Evolutionary conservation across 2,888 invertebrate genomes (phyloP).

Genomic region (Zonitis immaculata): DNA sequence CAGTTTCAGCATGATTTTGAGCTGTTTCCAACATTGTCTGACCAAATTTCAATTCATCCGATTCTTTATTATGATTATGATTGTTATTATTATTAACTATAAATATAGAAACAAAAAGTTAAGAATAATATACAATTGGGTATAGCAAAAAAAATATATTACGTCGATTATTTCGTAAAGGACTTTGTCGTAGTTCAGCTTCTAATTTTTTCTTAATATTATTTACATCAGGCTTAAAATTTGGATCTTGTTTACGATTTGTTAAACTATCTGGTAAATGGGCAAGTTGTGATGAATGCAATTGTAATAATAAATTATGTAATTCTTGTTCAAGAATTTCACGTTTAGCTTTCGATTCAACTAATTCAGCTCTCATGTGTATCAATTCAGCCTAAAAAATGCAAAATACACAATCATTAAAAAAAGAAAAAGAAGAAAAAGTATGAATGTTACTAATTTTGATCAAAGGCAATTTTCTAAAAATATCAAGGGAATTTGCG

Average conservation of each 20-base stretch:
- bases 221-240: slow-evolving; percentile 45
- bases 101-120: slow-evolving; percentile 27
- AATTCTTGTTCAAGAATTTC: slow-evolving; percentile 59
- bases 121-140: not conserved
- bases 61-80: slow-evolving; percentile 23
- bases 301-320: slow-evolving; percentile 57
- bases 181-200: slow-evolving; percentile 47
- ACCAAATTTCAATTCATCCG: slow-evolving; percentile 45
- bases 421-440: not conserved
- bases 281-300: slow-evolving; percentile 58
- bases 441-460: not conserved
- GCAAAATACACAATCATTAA: not conserved
- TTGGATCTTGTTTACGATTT: slow-evolving; percentile 42
- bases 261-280: slow-evolving; percentile 47
- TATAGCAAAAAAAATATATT: not conserved
- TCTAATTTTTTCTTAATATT: slow-evolving; percentile 48
- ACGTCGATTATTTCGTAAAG: slow-evolving; percentile 31
- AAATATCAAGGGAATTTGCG: not conserved
- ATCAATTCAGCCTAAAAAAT: slow-evolving; percentile 68
- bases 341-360: slow-evolving; percentile 62
- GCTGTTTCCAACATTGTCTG: slow-evolving; percentile 44
- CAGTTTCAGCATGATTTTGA: slow-evolving; percentile 53
- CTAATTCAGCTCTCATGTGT: slow-evolving; percentile 68
- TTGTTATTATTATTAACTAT: too few species aligned
- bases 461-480: not conserved